A percentile compares a stretch with the other conserved stretches of the same genome.
phyloP scores from a whole-genome alignment of 2,113 vertebrate species.

The Perca flavescens region DNA sequence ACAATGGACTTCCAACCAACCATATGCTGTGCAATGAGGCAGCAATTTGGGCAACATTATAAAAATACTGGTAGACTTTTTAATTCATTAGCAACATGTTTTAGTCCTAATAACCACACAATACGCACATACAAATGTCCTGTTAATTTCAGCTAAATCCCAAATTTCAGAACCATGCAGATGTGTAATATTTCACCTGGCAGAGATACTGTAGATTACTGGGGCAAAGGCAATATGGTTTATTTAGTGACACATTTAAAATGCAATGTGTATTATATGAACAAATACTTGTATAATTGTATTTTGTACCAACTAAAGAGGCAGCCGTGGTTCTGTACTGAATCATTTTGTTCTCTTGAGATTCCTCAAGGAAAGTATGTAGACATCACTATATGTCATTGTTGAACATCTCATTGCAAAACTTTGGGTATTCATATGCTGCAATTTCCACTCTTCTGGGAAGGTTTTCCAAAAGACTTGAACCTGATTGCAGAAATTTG shows the following conservation, averaged over 20 bases:
- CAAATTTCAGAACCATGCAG: background rate
- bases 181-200: background rate
- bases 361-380: background rate
- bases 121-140: background rate
- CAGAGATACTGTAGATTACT: background rate
- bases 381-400: background rate
- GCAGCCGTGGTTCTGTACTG: background rate
- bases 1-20: background rate
- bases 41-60: background rate
- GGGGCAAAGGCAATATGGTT: background rate
- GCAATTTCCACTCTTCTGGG: background rate
- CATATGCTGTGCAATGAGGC: background rate
- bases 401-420: background rate
- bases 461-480: background rate
- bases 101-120: background rate
- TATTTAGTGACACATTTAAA: constrained; percentile 5
- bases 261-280: background rate
- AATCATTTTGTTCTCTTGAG: background rate
- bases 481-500: background rate
- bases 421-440: background rate
- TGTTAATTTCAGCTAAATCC: background rate
- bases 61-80: background rate
- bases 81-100: background rate
- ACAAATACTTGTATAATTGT: background rate
- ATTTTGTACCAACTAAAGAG: background rate